Evolutionary conservation across 2,113 vertebrate species (phyloP), one percentile per base, ranked within the genome.

Genomic region (Spermophilus dauricus): DNA sequence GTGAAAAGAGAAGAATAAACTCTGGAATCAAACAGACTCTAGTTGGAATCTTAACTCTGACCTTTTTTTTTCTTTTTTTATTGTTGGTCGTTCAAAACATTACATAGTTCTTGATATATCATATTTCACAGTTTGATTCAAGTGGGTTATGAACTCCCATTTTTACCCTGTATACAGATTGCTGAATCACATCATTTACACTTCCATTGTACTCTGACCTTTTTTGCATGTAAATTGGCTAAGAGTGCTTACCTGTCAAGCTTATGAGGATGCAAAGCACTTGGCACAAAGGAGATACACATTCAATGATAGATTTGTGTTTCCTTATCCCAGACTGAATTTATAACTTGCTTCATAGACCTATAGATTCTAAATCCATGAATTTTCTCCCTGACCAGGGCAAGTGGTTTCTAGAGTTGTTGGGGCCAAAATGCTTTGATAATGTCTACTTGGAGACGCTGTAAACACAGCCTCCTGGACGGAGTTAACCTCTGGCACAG

Each of bases 371-470:
- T 82, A 12, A 82, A 63, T 45, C 8, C 34, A 61, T 32, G n/a
- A 32, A 37, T 83, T 93, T 96, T 96, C 53, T 92, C 72, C 76
- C 65, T 61, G 14, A 65, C 18, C 32, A 99, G 99, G 99, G 8
- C 97, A 99, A 28, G 99, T 99, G 83, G 99, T 99, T 12, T 98
- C 99, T 26, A 99, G 99, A 14, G 98, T 99, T 5, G 99, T 99
- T 6, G 99, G 99, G 76, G 99, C 99, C 0, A 99, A 99, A 98
- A 99, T 99, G 99, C 99, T 99, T 72, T 97, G 98, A 0, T 99
- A 99, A 81, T 99, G 99, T 94, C 98, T 99, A 92, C 99, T 99
- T 98, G 99, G 99, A 94, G 99, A 99, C 42, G 99, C 99, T 0
- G 99, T 99, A 84, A 99, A 99, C 97, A 99, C 99, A 0, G 98